Evolutionary conservation across 2,113 vertebrate genomes (phyloP), one percentile per base, ranked within the genome.

Genomic region (Odocoileus hemionus): DNA sequence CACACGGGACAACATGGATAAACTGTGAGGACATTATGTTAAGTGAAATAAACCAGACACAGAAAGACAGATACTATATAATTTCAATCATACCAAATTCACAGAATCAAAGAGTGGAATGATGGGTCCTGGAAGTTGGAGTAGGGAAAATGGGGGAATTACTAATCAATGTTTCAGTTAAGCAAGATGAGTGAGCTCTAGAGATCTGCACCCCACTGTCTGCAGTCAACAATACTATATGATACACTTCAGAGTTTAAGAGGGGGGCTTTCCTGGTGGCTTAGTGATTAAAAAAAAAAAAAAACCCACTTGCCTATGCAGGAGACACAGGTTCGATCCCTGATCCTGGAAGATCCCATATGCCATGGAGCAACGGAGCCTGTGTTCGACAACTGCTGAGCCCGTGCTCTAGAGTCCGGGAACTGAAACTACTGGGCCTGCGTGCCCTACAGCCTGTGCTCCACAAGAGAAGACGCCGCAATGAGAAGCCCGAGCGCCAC

Each of bases 321-420:
- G 67, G 67, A 36, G 64, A 70, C 19, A 70, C 19, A 70, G 10
- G n/a, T 70, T 70, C 1, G 10, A 70, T 39, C 19, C n/a, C n/a
- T 70, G 67, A 70, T 23, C 67, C 67, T 39, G 67, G 67, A 70
- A 70, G n/a, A 70, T 23, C 10, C n/a, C n/a, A 70, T 6, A 12
- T 3, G 19, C 67, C n/a, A 23, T 6, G 19, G n/a, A 70, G 67
- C 19, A 39, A 6, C 5, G 23, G n/a, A 39, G 67, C 67, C 67
- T 1, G 0, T 39, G 67, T 0, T 1, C 10, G 10, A 6, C 10
- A 3, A 12, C 67, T 39, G 6, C n/a, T 12, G 17, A 39, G 7
- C 54, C 19, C 21, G 54, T 21, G 17, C 54, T 55, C 19, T 55
- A 55, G 19, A 55, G 7, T 2, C 54, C 7, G 19, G 54, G 17